Base-by-base conservation (phyloP, 1,140 invertebrate genomes). In the Piezodorus guildinii region DNA sequence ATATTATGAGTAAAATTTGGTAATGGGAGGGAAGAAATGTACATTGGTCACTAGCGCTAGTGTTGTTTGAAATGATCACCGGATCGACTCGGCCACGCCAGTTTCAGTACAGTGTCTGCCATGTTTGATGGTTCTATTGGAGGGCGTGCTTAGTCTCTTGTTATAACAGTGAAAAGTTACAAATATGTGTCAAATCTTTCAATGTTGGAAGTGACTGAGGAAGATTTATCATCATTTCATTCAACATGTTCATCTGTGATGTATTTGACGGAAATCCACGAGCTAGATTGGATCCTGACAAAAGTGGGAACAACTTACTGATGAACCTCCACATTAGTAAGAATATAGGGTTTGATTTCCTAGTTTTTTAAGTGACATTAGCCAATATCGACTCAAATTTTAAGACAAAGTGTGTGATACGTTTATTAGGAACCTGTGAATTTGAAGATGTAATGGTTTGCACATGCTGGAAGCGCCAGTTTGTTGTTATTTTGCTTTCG, bases 401-500 rank as follows among this genome's bases (percentile, higher is more conserved):
- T 30, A 39, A n/a, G 19, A 21, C 12, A 45, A 27, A 17, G 27
- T 46, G 23, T 46, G 56, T 60, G 30, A 60, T 43, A 16, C 14
- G 30, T 30, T 59, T 49, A 16, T 17, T 58, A 45, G 30, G 14
- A 64, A 15, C 16, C 39, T 60, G 39, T 64, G 17, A 19, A 27
- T 39, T 60, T 34, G 17, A n/a, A 43, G 34, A 60, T 60, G 49
- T 30, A 17, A 43, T 25, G 17, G 49, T 19, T 49, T 63, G 62
- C 60, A 63, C 62, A 52, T 63, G 54, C 61, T 44, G 49, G 39
- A 64, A 45, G 60, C 58, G 58, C 59, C 62, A 67, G 62, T 68
- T 68, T 68, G 67, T 68, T 68, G 63, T 68, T 68, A 68, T 68
- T 68, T 68, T 68, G 62, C 46, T 68, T 45, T 64, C 65, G 67